Percentiles rank a stretch among this genome's conserved stretches.
phyloP scores from a whole-genome alignment of 2,888 invertebrate genomes.

The Drosophila formosana region DNA sequence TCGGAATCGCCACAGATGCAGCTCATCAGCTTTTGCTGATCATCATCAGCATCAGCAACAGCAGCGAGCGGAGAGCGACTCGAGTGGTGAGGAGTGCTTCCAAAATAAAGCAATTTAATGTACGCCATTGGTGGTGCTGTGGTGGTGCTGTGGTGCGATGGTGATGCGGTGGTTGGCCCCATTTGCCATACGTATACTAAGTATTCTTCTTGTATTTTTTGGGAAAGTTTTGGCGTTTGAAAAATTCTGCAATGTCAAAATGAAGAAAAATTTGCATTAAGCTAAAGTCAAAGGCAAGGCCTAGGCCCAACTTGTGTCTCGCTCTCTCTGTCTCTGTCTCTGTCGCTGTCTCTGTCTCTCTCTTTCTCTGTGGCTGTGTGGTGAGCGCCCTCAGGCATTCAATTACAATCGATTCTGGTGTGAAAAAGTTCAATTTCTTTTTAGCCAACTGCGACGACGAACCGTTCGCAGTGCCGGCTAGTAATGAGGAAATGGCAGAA shows the following conservation, averaged over 20 bases:
- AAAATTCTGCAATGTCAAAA: conserved; percentile 68
- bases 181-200: conserved; percentile 53
- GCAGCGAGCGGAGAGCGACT: conserved; percentile 23
- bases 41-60: conserved; percentile 54
- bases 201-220: conserved; percentile 42
- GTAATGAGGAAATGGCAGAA: conserved; percentile 77
- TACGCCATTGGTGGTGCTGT: conserved; percentile 82
- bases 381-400: conserved; percentile 78
- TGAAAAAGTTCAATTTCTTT: conserved; percentile 84
- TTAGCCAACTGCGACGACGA: conserved; percentile 54
- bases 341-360: conserved; percentile 1
- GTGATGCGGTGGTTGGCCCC: conserved; percentile 56
- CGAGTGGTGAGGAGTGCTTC: conserved; percentile 42
- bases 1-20: conserved; percentile 45
- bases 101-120: conserved; percentile 82
- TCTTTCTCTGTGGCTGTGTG: conserved; percentile 45
- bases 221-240: conserved; percentile 66
- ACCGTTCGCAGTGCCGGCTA: conserved; percentile 68
- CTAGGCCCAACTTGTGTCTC: conserved; percentile 22
- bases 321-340: no score
- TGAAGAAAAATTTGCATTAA: conserved; percentile 67
- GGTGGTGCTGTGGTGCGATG: conserved; percentile 63
- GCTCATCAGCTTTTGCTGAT: conserved; percentile 64
- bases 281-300: conserved; percentile 33
- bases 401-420: conserved; percentile 84